phyloP scores from a whole-genome alignment of 2,113 vertebrate species.

The Oncorhynchus mykiss region DNA sequence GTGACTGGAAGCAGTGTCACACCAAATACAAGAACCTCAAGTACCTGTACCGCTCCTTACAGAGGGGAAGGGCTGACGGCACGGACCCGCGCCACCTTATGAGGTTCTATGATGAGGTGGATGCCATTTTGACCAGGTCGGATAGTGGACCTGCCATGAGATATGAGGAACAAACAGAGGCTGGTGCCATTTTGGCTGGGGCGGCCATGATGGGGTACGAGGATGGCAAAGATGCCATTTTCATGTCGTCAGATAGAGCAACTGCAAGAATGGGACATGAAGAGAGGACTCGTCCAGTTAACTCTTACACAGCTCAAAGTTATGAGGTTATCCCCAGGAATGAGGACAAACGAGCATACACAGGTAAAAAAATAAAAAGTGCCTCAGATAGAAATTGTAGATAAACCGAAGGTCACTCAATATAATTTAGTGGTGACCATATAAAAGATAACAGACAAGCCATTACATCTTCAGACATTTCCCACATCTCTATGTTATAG shows the following conservation, averaged over 20 bases:
- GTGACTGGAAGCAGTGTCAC: slow-evolving; percentile 88
- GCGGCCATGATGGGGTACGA: slow-evolving; percentile 15
- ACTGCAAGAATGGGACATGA: neutral
- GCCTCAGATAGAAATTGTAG: neutral
- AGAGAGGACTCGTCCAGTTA: slow-evolving; percentile 30
- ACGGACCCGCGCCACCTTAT: slow-evolving; percentile 76
- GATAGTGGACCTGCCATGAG: slow-evolving; percentile 16
- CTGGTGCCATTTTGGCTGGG: slow-evolving; percentile 6
- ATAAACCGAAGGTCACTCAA: neutral
- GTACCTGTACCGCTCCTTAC: slow-evolving; percentile 83
- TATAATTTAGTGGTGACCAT: neutral
- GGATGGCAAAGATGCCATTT: slow-evolving; percentile 4
- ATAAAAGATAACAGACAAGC: neutral
- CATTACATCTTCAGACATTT: too few species aligned
- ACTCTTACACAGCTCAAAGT: slow-evolving; percentile 7
- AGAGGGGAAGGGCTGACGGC: slow-evolving; percentile 76
- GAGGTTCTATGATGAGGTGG: slow-evolving; percentile 86
- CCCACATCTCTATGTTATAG: too few species aligned
- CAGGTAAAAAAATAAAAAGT: slow-evolving; percentile 9
- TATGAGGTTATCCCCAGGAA: slow-evolving; percentile 3
- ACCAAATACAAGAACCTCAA: slow-evolving; percentile 91
- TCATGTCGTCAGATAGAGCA: slow-evolving; percentile 7
- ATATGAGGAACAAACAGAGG: slow-evolving; percentile 23
- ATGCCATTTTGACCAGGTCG: slow-evolving; percentile 76
- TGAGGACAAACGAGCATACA: neutral